Percentiles rank a stretch among this genome's conserved stretches.
phyloP scores from a whole-genome alignment of 2,797 vertebrate species.

The Odontamblyopus rebecca region DNA sequence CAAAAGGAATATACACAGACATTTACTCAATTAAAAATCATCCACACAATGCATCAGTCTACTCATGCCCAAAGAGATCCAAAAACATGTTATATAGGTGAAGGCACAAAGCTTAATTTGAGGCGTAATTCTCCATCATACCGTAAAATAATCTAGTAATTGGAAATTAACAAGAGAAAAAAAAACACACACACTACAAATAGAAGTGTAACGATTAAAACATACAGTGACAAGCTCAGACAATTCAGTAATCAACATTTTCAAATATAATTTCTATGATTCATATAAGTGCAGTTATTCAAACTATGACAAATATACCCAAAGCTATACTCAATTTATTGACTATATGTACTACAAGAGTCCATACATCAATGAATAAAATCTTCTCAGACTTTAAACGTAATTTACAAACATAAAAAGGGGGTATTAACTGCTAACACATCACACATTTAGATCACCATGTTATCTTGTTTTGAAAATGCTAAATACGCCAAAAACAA shows the following conservation, averaged over 20 bases:
- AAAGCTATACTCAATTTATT: neutral
- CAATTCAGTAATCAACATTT: neutral
- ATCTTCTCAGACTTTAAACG: neutral
- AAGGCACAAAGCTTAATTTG: neutral
- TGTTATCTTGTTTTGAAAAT: no score
- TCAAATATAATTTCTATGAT: neutral
- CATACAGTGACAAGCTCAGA: neutral
- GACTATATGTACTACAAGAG: neutral
- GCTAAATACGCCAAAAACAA: no score
- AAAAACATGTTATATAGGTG: neutral
- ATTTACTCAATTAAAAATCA: slow-evolving; percentile 14
- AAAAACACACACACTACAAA: neutral
- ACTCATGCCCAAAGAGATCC: neutral
- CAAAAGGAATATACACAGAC: slow-evolving; percentile 13
- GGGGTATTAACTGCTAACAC: no score
- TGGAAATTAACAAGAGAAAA: neutral
- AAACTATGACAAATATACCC: slow-evolving; percentile 5
- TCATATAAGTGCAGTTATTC: neutral
- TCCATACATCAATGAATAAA: neutral
- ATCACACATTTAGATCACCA: no score
- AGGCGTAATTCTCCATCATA: slow-evolving; percentile 1
- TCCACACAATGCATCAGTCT: slow-evolving; percentile 15
- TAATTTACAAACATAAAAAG: neutral
- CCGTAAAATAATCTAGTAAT: neutral
- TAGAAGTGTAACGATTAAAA: neutral